A percentile compares a stretch with the other conserved stretches of the same genome.
These are phyloP conservation scores for Schizopygopsis malacanthus DNA, from an alignment of 2,797 vertebrate species.

Conservation along the genomic window DNA sequence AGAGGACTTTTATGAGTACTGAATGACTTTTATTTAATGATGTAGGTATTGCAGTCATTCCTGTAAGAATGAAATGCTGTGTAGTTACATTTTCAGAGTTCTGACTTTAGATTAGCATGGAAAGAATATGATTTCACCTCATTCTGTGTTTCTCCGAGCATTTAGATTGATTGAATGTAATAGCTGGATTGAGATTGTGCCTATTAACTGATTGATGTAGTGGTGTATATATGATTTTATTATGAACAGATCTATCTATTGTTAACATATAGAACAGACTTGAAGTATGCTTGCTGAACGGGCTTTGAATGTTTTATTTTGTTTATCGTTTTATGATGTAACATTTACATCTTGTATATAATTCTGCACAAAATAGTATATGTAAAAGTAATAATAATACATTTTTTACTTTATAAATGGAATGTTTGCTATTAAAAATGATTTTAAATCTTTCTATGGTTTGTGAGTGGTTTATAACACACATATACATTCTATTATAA, in stretches of 20 bases:
- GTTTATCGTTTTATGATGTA: conserved; percentile 60
- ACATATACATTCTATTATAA: background rate
- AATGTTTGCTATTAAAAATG: conserved; percentile 51
- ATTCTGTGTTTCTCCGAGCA: conserved; percentile 1
- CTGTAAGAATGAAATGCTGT: background rate
- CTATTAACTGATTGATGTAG: conserved; percentile 15
- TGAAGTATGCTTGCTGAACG: conserved; percentile 56
- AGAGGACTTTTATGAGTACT: conserved; percentile 26
- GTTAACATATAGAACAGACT: conserved; percentile 14
- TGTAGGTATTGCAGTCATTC: background rate
- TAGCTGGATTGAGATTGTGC: background rate
- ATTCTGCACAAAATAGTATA: conserved; percentile 66
- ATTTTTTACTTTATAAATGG: conserved; percentile 49
- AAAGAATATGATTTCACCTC: background rate
- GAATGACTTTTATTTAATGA: conserved; percentile 30
- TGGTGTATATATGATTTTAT: background rate
- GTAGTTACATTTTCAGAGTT: background rate
- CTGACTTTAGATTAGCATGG: background rate
- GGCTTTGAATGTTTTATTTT: conserved; percentile 69
- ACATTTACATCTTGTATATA: conserved; percentile 65
- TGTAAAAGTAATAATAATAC: conserved; percentile 57
- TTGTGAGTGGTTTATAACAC: background rate
- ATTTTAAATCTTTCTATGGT: conserved; percentile 35
- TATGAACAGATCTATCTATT: conserved; percentile 11
- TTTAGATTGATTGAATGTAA: conserved; percentile 6